phyloP scores from a whole-genome alignment of 2,113 vertebrate species.

The Egretta garzetta region DNA sequence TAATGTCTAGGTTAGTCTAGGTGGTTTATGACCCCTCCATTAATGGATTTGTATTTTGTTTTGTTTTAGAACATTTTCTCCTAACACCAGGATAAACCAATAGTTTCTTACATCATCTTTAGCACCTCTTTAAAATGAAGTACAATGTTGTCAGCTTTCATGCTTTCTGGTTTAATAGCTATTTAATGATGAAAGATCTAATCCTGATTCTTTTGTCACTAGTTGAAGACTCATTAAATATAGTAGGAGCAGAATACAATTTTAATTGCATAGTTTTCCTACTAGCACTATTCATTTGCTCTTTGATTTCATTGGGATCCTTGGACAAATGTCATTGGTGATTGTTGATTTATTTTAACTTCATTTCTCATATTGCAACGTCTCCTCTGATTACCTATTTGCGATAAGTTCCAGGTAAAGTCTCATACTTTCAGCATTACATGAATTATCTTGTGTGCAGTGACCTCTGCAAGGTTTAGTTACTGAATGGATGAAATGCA shows the following conservation, averaged over 20 bases:
- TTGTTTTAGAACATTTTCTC: background rate
- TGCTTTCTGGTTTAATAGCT: background rate
- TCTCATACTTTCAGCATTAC: background rate
- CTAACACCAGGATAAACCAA: background rate
- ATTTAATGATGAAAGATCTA: constrained; percentile 37
- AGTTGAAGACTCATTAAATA: constrained; percentile 2
- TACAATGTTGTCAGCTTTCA: constrained; percentile 24
- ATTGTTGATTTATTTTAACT: background rate
- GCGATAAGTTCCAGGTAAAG: background rate
- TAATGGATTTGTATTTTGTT: constrained; percentile 23
- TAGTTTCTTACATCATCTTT: constrained; percentile 53
- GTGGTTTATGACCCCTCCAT: background rate
- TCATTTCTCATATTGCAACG: background rate
- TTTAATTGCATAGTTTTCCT: constrained; percentile 18
- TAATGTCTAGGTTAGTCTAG: background rate
- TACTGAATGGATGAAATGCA: background rate
- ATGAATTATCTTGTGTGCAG: background rate
- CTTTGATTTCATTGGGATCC: background rate
- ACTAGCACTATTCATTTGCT: background rate
- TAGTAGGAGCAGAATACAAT: background rate
- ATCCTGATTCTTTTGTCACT: constrained; percentile 15
- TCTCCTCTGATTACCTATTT: background rate
- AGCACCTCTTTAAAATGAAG: constrained; percentile 47
- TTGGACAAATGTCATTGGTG: background rate
- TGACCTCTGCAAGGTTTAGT: background rate